Conservation (phyloP, 2,113 vertebrate genomes). For the Panthera leo region DNA sequence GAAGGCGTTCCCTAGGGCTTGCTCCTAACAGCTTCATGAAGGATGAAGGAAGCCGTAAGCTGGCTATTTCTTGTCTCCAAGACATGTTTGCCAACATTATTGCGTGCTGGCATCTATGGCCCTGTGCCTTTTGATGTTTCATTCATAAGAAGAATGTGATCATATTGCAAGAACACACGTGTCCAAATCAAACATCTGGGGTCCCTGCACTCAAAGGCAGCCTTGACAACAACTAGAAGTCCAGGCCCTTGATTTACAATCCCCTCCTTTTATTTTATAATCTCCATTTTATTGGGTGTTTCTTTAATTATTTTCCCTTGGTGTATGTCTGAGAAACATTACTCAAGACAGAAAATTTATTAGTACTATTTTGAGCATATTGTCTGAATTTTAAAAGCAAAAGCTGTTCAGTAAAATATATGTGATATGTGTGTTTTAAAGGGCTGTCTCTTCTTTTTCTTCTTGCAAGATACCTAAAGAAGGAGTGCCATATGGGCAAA, state of each 20-base stretch:
- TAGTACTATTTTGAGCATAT: neutral
- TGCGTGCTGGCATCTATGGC: neutral
- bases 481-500: neutral
- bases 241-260: neutral
- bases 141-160: constrained; percentile 26
- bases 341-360: constrained; percentile 46
- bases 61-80: constrained; percentile 62
- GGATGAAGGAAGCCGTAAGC: constrained; percentile 45
- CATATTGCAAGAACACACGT: neutral
- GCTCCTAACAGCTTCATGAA: constrained; percentile 54
- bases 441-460: neutral
- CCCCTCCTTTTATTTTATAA: neutral
- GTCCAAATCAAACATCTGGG: neutral
- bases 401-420: neutral
- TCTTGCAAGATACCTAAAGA: neutral
- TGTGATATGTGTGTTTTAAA: neutral
- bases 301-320: constrained; percentile 38
- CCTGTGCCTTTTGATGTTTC: constrained; percentile 58
- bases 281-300: constrained; percentile 26
- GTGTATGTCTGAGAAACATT: neutral
- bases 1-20: constrained; percentile 8
- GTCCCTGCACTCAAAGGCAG: neutral
- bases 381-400: constrained; percentile 45
- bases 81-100: constrained; percentile 34
- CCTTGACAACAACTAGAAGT: neutral